Evolutionary conservation across 2,113 vertebrate species (phyloP).

Genomic region (Polypterus senegalus): DNA sequence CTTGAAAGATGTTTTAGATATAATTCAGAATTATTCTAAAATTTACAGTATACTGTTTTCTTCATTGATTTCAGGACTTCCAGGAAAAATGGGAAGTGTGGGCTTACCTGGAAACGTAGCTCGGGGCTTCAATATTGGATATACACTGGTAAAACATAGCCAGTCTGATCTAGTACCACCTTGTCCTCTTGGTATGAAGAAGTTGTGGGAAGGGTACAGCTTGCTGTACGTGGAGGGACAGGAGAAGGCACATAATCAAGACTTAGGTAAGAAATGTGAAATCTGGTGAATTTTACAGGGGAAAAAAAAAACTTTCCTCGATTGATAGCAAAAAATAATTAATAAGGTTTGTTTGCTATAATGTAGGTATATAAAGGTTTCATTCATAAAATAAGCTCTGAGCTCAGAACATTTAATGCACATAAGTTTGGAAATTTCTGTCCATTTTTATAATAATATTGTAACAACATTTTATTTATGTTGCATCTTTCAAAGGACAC

Average conservation of each 20-base stretch:
- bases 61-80: conserved; percentile 26
- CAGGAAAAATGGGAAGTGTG: conserved; percentile 36
- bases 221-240: conserved; percentile 87
- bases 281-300: not conserved
- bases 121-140: conserved; percentile 54
- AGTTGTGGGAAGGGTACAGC: conserved; percentile 89
- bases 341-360: no score
- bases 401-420: not conserved
- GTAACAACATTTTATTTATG: no score
- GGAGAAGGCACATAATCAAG: conserved; percentile 93
- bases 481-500: no score
- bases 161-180: conserved; percentile 70
- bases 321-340: not conserved
- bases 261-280: conserved; percentile 61
- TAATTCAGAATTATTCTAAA: no score
- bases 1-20: no score
- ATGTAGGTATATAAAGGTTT: no score
- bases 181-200: conserved; percentile 76
- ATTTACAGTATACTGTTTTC: no score
- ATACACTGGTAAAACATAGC: conserved; percentile 85
- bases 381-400: no score
- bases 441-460: no score
- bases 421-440: no score
- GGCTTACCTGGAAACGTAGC: conserved; percentile 54
- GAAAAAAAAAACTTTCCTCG: not conserved